Conservation (phyloP, 2,888 invertebrate species). For the Metallyticus violacea region DNA sequence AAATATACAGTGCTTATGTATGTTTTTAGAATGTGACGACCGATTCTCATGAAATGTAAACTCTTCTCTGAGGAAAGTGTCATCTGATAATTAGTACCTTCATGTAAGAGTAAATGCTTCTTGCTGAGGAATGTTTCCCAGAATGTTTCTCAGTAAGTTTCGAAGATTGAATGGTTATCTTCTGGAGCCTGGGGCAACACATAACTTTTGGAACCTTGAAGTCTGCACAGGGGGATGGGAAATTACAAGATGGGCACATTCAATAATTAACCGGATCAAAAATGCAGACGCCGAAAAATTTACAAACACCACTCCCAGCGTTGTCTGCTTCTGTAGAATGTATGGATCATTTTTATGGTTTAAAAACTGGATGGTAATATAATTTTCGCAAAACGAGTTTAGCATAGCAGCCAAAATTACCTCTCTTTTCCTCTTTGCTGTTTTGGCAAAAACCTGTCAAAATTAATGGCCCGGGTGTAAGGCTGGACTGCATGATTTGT, state of each 20-base stretch:
- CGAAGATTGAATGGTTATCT: neutral
- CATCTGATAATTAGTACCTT: neutral
- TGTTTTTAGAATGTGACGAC: neutral
- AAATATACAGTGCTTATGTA: no score
- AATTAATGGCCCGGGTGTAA: neutral
- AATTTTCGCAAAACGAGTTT: slow-evolving; percentile 7
- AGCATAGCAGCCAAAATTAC: neutral
- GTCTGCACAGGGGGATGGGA: neutral
- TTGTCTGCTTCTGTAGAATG: neutral
- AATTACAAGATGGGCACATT: neutral
- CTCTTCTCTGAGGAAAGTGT: neutral
- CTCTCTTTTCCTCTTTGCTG: neutral
- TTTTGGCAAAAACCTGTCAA: neutral
- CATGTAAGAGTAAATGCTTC: neutral
- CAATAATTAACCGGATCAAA: slow-evolving; percentile 10
- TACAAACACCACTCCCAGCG: neutral
- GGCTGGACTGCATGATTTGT: neutral
- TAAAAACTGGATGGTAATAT: neutral
- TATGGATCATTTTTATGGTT: neutral
- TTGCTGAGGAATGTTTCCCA: neutral
- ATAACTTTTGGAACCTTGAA: neutral
- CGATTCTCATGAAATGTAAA: neutral
- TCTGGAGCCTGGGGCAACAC: neutral
- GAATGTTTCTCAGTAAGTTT: neutral
- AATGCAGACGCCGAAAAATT: slow-evolving; percentile 6